A percentile compares a stretch with the other conserved stretches of the same genome.
phyloP scores from a whole-genome alignment of 2,113 vertebrate species.

The Speoplatyrhinus poulsoni region DNA sequence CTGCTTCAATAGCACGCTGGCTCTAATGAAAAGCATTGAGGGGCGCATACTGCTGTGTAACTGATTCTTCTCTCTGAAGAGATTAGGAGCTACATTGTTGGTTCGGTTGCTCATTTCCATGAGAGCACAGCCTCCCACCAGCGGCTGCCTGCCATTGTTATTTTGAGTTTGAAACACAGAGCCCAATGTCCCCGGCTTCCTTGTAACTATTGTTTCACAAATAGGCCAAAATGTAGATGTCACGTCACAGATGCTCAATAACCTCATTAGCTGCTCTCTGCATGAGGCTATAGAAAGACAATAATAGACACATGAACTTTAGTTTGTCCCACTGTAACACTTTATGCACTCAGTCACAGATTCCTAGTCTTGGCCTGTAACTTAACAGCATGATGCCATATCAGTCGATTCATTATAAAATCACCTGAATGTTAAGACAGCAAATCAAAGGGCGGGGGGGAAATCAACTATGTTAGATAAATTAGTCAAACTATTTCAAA shows the following conservation, averaged over 20 bases:
- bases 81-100: constrained; percentile 83
- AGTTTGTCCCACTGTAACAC: constrained; percentile 35
- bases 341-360: not conserved
- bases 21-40: constrained; percentile 79
- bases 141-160: constrained; percentile 73
- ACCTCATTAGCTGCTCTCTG: constrained; percentile 75
- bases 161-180: constrained; percentile 67
- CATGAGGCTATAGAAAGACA: constrained; percentile 40
- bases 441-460: too few relatives aligned
- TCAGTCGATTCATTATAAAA: not conserved
- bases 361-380: not conserved
- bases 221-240: constrained; percentile 84
- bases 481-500: too few relatives aligned
- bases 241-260: constrained; percentile 80
- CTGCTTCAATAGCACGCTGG: constrained; percentile 73
- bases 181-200: constrained; percentile 76
- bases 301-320: constrained; percentile 50
- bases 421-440: not conserved
- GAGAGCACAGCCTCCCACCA: constrained; percentile 77
- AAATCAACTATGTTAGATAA: too few relatives aligned
- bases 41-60: constrained; percentile 81
- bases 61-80: constrained; percentile 83
- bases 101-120: constrained; percentile 85
- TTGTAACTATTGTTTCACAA: constrained; percentile 83
- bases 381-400: not conserved